These are phyloP conservation scores for Pediacus dermestoides DNA, from an alignment of 2,888 invertebrate species.

Conservation along the genomic window DNA sequence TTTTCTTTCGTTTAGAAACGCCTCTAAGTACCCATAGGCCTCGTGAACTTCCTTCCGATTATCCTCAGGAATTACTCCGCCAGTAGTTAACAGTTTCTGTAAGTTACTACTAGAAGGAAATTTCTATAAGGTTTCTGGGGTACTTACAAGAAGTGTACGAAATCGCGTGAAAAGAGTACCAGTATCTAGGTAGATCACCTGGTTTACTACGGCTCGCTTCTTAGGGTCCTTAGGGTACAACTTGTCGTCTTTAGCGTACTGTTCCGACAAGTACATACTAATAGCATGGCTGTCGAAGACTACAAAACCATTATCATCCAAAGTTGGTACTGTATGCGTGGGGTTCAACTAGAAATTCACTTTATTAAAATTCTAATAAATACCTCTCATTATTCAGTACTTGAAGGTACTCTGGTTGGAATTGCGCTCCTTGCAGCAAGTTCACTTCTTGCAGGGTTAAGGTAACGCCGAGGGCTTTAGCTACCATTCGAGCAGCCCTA, in stretches of 20 bases:
- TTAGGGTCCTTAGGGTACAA: slow-evolving; percentile 56
- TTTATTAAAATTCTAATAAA: no score
- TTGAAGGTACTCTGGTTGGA: slow-evolving; percentile 47
- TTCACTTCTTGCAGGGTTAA: slow-evolving; percentile 48
- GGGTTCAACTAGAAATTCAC: slow-evolving; percentile 54
- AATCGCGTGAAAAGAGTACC: slow-evolving; percentile 49
- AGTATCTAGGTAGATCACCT: slow-evolving; percentile 54
- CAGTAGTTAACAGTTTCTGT: no score
- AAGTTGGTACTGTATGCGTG: slow-evolving; percentile 56
- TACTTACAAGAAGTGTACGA: no score
- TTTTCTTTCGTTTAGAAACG: no score
- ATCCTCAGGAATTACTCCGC: no score
- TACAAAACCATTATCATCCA: slow-evolving; percentile 56
- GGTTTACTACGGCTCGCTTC: slow-evolving; percentile 53
- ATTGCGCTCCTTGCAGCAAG: slow-evolving; percentile 45
- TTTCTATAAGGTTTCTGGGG: no score
- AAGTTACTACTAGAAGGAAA: no score
- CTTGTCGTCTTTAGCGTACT: slow-evolving; percentile 53
- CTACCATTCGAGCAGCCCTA: slow-evolving; percentile 50
- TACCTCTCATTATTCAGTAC: no score
- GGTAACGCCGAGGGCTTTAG: slow-evolving; percentile 48
- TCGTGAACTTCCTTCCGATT: no score
- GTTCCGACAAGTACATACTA: slow-evolving; percentile 51
- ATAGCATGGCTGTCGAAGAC: slow-evolving; percentile 54
- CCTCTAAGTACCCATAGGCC: no score